Conservation (phyloP, 1,140 invertebrate species). For the Drosophila chauvacae region DNA sequence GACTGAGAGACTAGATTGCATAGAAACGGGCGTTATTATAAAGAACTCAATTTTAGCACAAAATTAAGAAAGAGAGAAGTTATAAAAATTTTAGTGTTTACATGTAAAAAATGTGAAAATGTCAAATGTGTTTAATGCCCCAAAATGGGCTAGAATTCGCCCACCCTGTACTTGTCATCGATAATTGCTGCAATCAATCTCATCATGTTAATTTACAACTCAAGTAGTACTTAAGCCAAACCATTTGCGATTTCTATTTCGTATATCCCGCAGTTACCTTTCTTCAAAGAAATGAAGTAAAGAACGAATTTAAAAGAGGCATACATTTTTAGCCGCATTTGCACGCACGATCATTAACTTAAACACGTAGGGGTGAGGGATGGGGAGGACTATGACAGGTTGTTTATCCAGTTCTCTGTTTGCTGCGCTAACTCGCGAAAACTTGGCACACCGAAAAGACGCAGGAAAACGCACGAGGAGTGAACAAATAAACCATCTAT, state of each 20-base stretch:
- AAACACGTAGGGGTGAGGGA: not conserved
- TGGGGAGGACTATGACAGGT: constrained; percentile 49
- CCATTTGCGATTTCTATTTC: not conserved
- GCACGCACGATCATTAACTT: not conserved
- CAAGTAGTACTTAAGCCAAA: not conserved
- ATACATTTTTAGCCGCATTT: not conserved
- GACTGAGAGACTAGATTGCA: too few relatives aligned
- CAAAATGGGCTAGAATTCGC: too few relatives aligned
- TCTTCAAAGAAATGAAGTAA: not conserved
- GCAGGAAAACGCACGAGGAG: constrained; percentile 27
- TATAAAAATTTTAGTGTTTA: not conserved
- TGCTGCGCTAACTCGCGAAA: constrained; percentile 40
- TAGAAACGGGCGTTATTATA: too few relatives aligned
- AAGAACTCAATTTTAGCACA: too few relatives aligned
- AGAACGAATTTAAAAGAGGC: not conserved
- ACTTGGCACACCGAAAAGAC: constrained; percentile 32
- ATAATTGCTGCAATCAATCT: not conserved
- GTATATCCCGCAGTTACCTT: not conserved
- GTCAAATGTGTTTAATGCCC: not conserved
- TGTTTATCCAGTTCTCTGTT: constrained; percentile 67
- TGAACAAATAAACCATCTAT: not conserved
- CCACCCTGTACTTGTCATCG: not conserved
- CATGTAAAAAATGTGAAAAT: not conserved
- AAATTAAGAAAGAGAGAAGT: not conserved
- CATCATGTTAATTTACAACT: not conserved